Evolutionary conservation across 2,797 vertebrate species (phyloP).

Genomic region (Pantherophis vulpinus): DNA sequence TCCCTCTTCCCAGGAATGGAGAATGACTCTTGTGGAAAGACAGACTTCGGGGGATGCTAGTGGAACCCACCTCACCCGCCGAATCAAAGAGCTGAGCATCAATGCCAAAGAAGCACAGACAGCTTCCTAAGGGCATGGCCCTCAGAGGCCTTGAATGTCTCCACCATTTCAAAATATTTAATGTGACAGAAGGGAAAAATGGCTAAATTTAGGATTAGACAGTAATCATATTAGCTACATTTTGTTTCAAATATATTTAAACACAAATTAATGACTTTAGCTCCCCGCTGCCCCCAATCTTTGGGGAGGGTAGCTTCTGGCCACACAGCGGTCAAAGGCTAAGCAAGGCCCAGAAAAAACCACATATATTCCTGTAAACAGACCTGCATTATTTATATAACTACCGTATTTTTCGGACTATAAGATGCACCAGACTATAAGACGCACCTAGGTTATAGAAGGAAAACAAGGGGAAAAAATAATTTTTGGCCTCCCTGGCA

Average conservation of each 20-base stretch:
- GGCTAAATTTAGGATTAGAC: neutral
- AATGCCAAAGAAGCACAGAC: neutral
- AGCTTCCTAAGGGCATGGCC: neutral
- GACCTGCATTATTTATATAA: neutral
- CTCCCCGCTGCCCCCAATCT: neutral
- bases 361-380: neutral
- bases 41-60: neutral
- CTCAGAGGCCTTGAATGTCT: neutral
- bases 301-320: neutral
- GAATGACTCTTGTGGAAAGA: neutral
- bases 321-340: neutral
- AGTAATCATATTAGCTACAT: neutral
- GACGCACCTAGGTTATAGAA: too few relatives aligned
- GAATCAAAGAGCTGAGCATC: neutral
- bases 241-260: neutral
- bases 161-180: neutral
- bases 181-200: neutral
- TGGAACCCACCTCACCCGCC: neutral
- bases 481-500: too few relatives aligned
- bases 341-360: neutral
- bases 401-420: too few relatives aligned
- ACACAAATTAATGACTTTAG: neutral
- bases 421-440: too few relatives aligned
- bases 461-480: too few relatives aligned
- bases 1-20: neutral